These are phyloP conservation scores for Junonia oenone DNA, from an alignment of 2,888 invertebrate species.

Conservation along the genomic window DNA sequence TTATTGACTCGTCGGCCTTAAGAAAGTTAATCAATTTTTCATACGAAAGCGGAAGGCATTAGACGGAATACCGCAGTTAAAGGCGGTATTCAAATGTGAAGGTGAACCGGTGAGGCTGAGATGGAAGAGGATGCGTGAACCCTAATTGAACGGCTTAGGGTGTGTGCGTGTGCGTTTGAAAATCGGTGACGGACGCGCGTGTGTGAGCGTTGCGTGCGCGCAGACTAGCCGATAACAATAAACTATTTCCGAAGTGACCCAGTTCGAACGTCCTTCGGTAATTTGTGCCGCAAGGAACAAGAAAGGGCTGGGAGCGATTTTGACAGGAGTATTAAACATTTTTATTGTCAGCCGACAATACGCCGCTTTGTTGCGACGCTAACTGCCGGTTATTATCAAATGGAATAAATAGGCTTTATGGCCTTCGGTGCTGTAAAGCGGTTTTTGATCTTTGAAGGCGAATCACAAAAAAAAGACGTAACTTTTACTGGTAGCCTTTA, in stretches of 20 bases:
- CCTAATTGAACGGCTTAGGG: slow-evolving; percentile 57
- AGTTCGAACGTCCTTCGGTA: slow-evolving; percentile 77
- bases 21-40: slow-evolving; percentile 53
- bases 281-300: slow-evolving; percentile 77
- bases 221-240: slow-evolving; percentile 78
- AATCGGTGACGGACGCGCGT: slow-evolving; percentile 44
- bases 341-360: slow-evolving; percentile 54
- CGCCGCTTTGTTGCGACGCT: slow-evolving; percentile 45
- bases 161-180: slow-evolving; percentile 61
- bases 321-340: slow-evolving; percentile 51
- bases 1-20: slow-evolving; percentile 69
- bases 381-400: slow-evolving; percentile 43
- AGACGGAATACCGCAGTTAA: slow-evolving; percentile 41
- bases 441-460: slow-evolving; percentile 34
- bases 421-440: slow-evolving; percentile 38
- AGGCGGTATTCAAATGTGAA: slow-evolving; percentile 51
- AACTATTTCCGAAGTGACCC: slow-evolving; percentile 80
- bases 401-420: slow-evolving; percentile 30
- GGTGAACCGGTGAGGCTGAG: slow-evolving; percentile 58
- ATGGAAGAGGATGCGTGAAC: slow-evolving; percentile 55
- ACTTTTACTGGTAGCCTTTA: slow-evolving; percentile 12
- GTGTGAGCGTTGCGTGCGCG: slow-evolving; percentile 63
- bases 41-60: slow-evolving; percentile 67
- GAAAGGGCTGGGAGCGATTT: slow-evolving; percentile 71
- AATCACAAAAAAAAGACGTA: slow-evolving; percentile 30